phyloP scores from a whole-genome alignment of 2,888 invertebrate genomes.

The Callosobruchus maculatus region DNA sequence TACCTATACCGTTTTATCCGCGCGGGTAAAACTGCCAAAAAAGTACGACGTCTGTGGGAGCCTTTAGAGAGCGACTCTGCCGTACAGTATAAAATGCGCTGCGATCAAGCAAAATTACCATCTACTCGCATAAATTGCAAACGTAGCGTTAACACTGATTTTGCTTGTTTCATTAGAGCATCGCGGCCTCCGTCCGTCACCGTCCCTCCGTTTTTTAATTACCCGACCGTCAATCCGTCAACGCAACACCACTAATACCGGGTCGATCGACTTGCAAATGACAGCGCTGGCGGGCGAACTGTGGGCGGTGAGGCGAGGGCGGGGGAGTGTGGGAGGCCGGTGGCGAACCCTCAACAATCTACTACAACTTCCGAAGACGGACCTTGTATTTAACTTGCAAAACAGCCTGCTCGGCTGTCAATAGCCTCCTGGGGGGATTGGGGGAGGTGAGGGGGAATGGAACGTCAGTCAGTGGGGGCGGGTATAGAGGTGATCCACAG shows the following conservation, averaged over 20 bases:
- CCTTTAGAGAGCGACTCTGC: too few species aligned
- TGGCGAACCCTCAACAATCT: background rate
- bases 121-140: too few species aligned
- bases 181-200: background rate
- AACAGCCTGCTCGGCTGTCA: slow-evolving; percentile 42
- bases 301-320: background rate
- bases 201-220: background rate
- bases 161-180: too few species aligned
- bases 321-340: background rate
- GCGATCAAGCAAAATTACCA: too few species aligned
- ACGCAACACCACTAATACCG: background rate
- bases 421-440: slow-evolving; percentile 2
- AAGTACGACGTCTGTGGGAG: too few species aligned
- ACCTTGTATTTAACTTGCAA: slow-evolving; percentile 42
- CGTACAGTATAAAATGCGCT: too few species aligned
- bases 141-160: too few species aligned
- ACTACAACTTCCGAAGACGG: background rate
- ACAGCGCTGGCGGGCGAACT: background rate
- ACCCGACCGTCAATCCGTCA: background rate
- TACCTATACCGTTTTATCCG: too few species aligned
- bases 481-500: too few species aligned
- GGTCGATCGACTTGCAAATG: background rate
- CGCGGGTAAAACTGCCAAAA: too few species aligned
- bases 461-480: background rate
- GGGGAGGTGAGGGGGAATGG: background rate